Conservation (phyloP, 2,888 invertebrate species). For the Nomada fucata region DNA sequence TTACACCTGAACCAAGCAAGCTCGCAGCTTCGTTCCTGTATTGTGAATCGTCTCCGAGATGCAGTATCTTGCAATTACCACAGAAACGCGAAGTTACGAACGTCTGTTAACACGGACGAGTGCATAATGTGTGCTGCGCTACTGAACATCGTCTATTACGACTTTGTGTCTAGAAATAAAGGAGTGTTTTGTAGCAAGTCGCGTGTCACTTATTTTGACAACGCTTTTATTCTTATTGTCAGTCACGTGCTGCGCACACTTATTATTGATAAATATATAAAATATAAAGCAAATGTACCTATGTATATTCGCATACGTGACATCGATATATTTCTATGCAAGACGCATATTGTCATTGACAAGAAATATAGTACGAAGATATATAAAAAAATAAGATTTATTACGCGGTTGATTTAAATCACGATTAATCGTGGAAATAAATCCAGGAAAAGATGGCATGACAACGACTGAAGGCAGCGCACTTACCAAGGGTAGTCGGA, state of each 20-base stretch:
- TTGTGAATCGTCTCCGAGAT: neutral
- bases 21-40: slow-evolving; percentile 7
- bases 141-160: slow-evolving; percentile 12
- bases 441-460: neutral
- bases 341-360: too few relatives aligned
- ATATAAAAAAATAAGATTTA: neutral
- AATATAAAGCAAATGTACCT: too few relatives aligned
- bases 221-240: neutral
- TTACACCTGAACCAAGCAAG: slow-evolving; percentile 24
- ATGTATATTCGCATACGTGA: too few relatives aligned
- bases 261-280: neutral
- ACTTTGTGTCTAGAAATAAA: slow-evolving; percentile 26
- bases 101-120: slow-evolving; percentile 5
- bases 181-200: slow-evolving; percentile 7
- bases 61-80: neutral
- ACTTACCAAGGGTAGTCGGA: slow-evolving; percentile 58
- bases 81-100: neutral
- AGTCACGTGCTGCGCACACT: slow-evolving; percentile 31
- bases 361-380: too few relatives aligned
- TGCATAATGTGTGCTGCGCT: neutral
- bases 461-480: neutral
- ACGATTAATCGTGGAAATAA: slow-evolving; percentile 11
- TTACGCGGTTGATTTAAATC: slow-evolving; percentile 2
- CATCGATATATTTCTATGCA: too few relatives aligned
- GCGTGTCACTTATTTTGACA: slow-evolving; percentile 24